Base-by-base conservation (phyloP, 2,888 invertebrate species). In the Eupithecia pulchellata region DNA sequence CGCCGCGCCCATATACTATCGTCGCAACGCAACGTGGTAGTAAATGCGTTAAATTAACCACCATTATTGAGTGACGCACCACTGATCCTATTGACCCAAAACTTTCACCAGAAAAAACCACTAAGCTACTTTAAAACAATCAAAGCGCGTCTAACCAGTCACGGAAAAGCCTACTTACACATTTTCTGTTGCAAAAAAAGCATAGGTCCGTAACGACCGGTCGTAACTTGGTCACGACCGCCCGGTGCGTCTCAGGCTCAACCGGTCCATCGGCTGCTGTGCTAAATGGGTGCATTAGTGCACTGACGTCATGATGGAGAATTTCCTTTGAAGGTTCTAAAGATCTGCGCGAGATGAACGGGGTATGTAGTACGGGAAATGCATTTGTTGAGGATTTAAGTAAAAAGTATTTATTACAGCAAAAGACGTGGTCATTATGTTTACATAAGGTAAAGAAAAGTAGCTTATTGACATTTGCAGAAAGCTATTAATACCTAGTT, bases 261-360 rank as follows among this genome's bases (percentile, higher is more conserved):
- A 74, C 79, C 79, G 78, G 79, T 77, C 75, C 72, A 68, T 30
- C 60, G 47, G 47, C 47, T 47, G 65, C 66, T 74, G 81, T 79
- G 79, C 76, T 87, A 84, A 88, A 87, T 85, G 84, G 80, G 77
- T 82, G 79, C 78, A 87, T 86, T 86, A 84, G 79, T 64, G 68
- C 79, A 69, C 79, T 76, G 86, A 86, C 86, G 83, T 86, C 86
- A 86, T 74, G 42, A 66, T 64, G 62, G 68, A 69, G 68, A 73
- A 68, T 70, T 63, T 74, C 73, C 72, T 72, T 29, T 36, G 65
- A 66, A 66, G 64, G 66, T 62, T 66, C 32, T 65, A 34, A 20
- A 61, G 20, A 14, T 20, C 57, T 57, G 29, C 11, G 14, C 17
- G 29, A 17, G 57, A 14, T 55, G 27, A 25, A 27, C 29, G 47